Evolutionary conservation across 1,140 invertebrate species (phyloP), one percentile per base, ranked within the genome.

Genomic region (Andrena cerasifolii): DNA sequence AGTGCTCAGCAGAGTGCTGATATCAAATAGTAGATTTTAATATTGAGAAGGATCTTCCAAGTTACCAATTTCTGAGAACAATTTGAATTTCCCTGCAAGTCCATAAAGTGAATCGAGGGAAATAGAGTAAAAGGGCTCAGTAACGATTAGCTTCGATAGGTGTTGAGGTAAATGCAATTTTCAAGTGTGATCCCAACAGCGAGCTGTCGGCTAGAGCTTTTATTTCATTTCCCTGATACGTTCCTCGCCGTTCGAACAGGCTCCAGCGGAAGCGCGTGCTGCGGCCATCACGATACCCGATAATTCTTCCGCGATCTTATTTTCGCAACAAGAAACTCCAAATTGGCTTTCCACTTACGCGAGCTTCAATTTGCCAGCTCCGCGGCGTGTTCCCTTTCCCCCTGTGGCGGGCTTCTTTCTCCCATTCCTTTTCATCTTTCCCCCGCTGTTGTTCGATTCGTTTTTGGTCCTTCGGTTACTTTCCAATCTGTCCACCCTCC

Each of bases 301-400:
- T 84, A 84, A 83, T 84, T 83, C n/a, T 79, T 53, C 71, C n/a
- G 54, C 51, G 75, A 82, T 84, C 83, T 85, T 79, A 81, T 85
- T 85, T 85, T 75, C 70, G 28, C 79, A 80, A 80, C 83, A 83
- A 72, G 78, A 74, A 83, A 77, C 63, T 58, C 63, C 49, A 83
- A 83, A 85, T 85, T 84, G 82, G 74, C 83, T 85, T 79, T 79
- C 83, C 83, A 81, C 82, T 84, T 80, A 84, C 82, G 26, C 77
- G 65, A 71, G 66, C 77, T 84, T 71, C 82, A 72, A 84, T 84
- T 84, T 83, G 56, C 28, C 67, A 31, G 53, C 71, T 79, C 51
- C 56, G 33, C 68, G 40, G 33, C 68, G 40, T 51, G 36, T 49
- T 26, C 33, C 28, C 21, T 36, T 68, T 8, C n/a, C 26, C 12